Percentiles rank a stretch among this genome's conserved stretches.
These are phyloP conservation scores for Pandemis cinnamomeana DNA, from an alignment of 2,888 invertebrate genomes.

Conservation along the genomic window DNA sequence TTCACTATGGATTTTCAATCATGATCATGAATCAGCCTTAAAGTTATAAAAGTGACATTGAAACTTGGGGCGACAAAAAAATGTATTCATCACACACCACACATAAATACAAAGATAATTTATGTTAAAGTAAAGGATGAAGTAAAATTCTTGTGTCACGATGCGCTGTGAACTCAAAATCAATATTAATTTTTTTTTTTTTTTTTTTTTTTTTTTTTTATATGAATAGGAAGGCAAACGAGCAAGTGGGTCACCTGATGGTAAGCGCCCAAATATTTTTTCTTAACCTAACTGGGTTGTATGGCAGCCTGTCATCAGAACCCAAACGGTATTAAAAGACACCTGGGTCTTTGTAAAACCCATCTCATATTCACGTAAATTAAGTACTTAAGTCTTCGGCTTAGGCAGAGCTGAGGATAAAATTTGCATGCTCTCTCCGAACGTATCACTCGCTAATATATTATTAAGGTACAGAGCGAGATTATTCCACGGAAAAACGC, in stretches of 20 bases:
- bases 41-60: too few relatives aligned
- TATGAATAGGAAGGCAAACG: too few relatives aligned
- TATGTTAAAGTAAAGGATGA: background rate
- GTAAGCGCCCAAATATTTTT: background rate
- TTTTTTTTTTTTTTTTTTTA: too few relatives aligned
- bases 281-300: background rate
- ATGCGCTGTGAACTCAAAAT: too few relatives aligned
- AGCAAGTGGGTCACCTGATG: too few relatives aligned
- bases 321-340: conserved; percentile 26
- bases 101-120: background rate
- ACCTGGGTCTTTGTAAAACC: conserved; percentile 23
- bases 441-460: conserved; percentile 10
- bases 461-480: conserved; percentile 19
- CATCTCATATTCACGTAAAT: conserved; percentile 35
- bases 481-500: background rate
- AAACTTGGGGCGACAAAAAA: background rate
- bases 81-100: too few relatives aligned
- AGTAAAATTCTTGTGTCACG: too few relatives aligned
- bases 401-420: conserved; percentile 12
- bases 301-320: background rate
- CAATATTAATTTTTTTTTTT: too few relatives aligned
- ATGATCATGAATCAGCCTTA: too few relatives aligned
- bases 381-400: conserved; percentile 28
- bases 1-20: too few relatives aligned
- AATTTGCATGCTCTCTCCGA: conserved; percentile 20